phyloP scores from a whole-genome alignment of 1,140 invertebrate species.

The Eurosta solidaginis region DNA sequence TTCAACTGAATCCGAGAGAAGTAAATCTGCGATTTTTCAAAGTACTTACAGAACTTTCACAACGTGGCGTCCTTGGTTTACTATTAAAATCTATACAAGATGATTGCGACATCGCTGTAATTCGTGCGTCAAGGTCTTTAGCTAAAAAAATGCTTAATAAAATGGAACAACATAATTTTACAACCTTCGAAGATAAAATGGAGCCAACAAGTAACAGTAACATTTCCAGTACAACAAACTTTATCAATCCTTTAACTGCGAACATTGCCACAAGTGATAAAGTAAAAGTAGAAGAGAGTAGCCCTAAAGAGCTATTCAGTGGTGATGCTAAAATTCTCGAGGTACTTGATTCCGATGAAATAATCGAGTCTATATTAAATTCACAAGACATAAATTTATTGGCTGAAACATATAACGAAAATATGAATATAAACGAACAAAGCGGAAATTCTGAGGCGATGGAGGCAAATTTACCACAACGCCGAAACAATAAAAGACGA shows the following conservation, averaged over 20 bases:
- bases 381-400: conserved; percentile 66
- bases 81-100: conserved; percentile 69
- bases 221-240: neutral
- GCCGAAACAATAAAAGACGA: conserved; percentile 35
- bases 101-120: conserved; percentile 73
- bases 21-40: conserved; percentile 70
- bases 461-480: too few species aligned
- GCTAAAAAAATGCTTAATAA: conserved; percentile 63
- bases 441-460: too few species aligned
- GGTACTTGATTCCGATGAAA: conserved; percentile 41
- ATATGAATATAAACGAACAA: conserved; percentile 35
- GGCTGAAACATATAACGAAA: conserved; percentile 63
- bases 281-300: neutral
- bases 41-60: conserved; percentile 68
- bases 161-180: conserved; percentile 54
- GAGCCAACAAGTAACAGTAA: neutral
- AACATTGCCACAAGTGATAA: neutral
- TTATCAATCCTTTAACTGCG: neutral
- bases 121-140: conserved; percentile 65
- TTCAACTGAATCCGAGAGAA: conserved; percentile 70
- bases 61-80: conserved; percentile 71
- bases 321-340: neutral
- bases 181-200: conserved; percentile 23
- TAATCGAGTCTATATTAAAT: conserved; percentile 64
- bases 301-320: neutral